phyloP scores from a whole-genome alignment of 2,888 invertebrate genomes.

The Spisula subtruncata region DNA sequence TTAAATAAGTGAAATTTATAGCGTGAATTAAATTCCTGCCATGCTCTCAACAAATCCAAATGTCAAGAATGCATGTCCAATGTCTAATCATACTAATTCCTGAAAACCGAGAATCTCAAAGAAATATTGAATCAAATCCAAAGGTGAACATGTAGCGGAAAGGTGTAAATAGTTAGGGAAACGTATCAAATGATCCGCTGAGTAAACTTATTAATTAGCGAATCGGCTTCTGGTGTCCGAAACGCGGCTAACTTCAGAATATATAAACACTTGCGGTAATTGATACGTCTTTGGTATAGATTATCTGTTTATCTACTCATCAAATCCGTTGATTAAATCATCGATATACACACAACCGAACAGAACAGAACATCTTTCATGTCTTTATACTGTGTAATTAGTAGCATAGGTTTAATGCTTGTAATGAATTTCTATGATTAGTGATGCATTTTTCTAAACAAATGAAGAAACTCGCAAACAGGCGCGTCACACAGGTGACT shows the following conservation, averaged over 20 bases:
- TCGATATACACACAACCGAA: not conserved
- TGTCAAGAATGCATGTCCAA: slow-evolving; percentile 25
- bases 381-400: slow-evolving; percentile 34
- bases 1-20: not conserved
- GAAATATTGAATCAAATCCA: slow-evolving; percentile 19
- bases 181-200: slow-evolving; percentile 54
- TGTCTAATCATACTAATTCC: not conserved
- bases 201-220: slow-evolving; percentile 63
- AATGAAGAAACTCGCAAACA: not conserved
- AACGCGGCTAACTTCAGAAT: slow-evolving; percentile 34
- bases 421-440: not conserved
- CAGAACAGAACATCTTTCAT: slow-evolving; percentile 14
- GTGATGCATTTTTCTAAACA: not conserved
- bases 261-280: slow-evolving; percentile 48
- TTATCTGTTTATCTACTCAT: slow-evolving; percentile 49
- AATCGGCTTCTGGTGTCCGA: slow-evolving; percentile 50
- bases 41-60: not conserved
- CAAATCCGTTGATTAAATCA: slow-evolving; percentile 37
- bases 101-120: not conserved
- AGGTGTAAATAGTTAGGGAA: slow-evolving; percentile 45
- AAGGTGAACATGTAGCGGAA: slow-evolving; percentile 25
- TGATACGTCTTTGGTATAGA: slow-evolving; percentile 42
- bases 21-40: not conserved
- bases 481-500: not conserved
- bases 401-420: slow-evolving; percentile 24